phyloP scores from a whole-genome alignment of 2,888 invertebrate species.

The Taenaris catops region DNA sequence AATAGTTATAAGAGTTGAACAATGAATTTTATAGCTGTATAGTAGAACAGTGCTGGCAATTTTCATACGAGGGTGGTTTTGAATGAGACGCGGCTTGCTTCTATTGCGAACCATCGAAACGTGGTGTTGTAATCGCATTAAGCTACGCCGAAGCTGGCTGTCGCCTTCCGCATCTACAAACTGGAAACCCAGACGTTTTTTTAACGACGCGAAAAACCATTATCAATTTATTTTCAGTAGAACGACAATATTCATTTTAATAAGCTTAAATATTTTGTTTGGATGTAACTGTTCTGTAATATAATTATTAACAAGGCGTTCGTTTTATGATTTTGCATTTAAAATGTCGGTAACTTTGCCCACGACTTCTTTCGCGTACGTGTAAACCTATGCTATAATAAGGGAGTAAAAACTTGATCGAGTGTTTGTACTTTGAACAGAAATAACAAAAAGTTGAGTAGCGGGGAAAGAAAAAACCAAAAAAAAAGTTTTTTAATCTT shows the following conservation, averaged over 20 bases:
- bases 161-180: slow-evolving; percentile 33
- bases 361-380: no score
- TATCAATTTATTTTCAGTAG: slow-evolving; percentile 70
- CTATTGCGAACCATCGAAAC: slow-evolving; percentile 82
- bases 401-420: no score
- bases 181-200: slow-evolving; percentile 46
- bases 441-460: no score
- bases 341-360: no score
- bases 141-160: slow-evolving; percentile 36
- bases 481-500: no score
- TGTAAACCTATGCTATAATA: no score
- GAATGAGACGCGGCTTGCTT: slow-evolving; percentile 54
- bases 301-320: no score
- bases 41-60: slow-evolving; percentile 68
- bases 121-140: slow-evolving; percentile 86
- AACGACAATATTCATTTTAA: slow-evolving; percentile 50
- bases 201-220: slow-evolving; percentile 71
- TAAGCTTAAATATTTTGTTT: slow-evolving; percentile 40
- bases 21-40: slow-evolving; percentile 67
- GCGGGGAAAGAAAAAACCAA: no score
- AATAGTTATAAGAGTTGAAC: slow-evolving; percentile 75
- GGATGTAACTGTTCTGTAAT: background rate
- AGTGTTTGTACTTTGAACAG: no score
- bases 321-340: no score
- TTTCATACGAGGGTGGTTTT: slow-evolving; percentile 66